A percentile compares a stretch with the other conserved stretches of the same genome.
Evolutionary conservation across 2,888 invertebrate genomes (phyloP).

Genomic region (Tachystola acroxantha): DNA sequence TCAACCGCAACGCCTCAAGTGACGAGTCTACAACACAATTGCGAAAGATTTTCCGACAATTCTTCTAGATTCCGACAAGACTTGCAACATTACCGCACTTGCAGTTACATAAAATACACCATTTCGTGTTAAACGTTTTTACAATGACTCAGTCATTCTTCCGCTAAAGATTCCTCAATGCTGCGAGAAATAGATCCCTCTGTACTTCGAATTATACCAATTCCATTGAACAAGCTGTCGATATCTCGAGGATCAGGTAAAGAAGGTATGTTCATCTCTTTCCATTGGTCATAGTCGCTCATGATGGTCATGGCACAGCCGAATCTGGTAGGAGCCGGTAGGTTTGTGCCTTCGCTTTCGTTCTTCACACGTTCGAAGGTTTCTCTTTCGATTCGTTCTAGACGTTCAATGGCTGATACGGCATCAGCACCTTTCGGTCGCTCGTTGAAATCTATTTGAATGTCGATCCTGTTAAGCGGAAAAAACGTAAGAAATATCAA

Average conservation of each 20-base stretch:
- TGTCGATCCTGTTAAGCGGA: slow-evolving; percentile 49
- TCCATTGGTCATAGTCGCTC: slow-evolving; percentile 34
- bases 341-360: slow-evolving; percentile 7
- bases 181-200: not conserved
- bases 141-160: not conserved
- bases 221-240: slow-evolving; percentile 5
- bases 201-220: not conserved
- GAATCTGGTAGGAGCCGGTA: not conserved
- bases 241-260: slow-evolving; percentile 11
- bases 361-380: slow-evolving; percentile 47
- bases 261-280: slow-evolving; percentile 12
- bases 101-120: too few species aligned
- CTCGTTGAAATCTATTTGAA: slow-evolving; percentile 53
- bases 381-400: slow-evolving; percentile 63
- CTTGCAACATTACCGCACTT: too few species aligned
- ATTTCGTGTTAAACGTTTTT: too few species aligned
- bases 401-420: slow-evolving; percentile 49
- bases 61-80: too few species aligned
- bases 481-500: too few species aligned
- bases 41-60: too few species aligned
- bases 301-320: slow-evolving; percentile 20
- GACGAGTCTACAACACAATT: too few species aligned
- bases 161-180: not conserved
- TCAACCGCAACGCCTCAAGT: too few species aligned
- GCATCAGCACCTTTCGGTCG: slow-evolving; percentile 45